These are phyloP conservation scores for Ichneumon xanthorius DNA, from an alignment of 2,888 invertebrate genomes.

Conservation along the genomic window DNA sequence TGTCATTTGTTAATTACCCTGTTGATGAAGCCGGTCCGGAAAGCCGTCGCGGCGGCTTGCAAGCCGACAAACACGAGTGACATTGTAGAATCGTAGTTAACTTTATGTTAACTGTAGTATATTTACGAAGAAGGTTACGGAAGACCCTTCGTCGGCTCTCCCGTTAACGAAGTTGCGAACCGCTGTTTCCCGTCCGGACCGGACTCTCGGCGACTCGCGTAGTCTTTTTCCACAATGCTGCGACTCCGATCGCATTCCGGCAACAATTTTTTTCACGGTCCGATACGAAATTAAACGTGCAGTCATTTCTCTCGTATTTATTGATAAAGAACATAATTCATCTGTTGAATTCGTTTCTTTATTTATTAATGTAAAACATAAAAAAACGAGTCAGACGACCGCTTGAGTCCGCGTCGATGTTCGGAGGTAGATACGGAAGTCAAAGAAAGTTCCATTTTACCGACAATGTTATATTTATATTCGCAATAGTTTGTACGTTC, in stretches of 20 bases:
- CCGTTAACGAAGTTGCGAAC: conserved; percentile 12
- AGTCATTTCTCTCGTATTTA: not conserved
- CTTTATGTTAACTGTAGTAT: conserved; percentile 21
- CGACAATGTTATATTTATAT: not conserved
- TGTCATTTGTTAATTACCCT: conserved; percentile 71
- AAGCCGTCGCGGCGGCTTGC: conserved; percentile 62
- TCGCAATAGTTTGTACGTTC: not conserved
- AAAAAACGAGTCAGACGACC: conserved; percentile 3
- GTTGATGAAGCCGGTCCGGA: conserved; percentile 67
- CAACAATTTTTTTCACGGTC: not conserved
- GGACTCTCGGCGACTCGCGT: not conserved
- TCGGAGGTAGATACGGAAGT: conserved; percentile 10
- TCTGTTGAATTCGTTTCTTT: not conserved
- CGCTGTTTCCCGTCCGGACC: conserved; percentile 2
- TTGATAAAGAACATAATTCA: not conserved
- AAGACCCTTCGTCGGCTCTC: conserved; percentile 4
- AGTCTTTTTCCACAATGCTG: not conserved
- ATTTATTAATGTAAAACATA: not conserved
- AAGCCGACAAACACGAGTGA: conserved; percentile 72
- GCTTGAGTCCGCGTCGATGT: conserved; percentile 17
- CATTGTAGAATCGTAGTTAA: conserved; percentile 67
- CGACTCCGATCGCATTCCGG: not conserved
- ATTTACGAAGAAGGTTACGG: not conserved
- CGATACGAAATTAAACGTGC: not conserved
- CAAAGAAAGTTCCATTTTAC: conserved; percentile 39